Base-by-base conservation (phyloP, 92 coral and sea anemone genomes). In the Siderastrea siderea region DNA sequence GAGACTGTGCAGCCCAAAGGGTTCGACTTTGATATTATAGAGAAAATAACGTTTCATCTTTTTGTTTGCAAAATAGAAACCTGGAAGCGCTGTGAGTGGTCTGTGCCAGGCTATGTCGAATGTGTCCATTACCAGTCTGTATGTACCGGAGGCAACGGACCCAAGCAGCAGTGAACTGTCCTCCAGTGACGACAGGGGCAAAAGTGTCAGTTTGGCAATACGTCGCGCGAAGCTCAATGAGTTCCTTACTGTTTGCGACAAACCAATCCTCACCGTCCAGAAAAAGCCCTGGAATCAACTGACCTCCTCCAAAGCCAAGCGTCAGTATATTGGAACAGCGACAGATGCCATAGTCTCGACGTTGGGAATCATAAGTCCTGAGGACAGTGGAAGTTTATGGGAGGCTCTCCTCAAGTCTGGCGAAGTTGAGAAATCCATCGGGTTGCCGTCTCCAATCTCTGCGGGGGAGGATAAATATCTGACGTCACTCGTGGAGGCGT, bases 111-210 rank as follows among this genome's bases (percentile, higher is more conserved):
- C 79, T 74, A 74, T 74, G 79, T 2, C 26, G 79, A 74, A 74
- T 74, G 79, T 74, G 79, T 74, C 79, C 79, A 74, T 74, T n/a
- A 74, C 79, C 62, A 74, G 79, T 74, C 48, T 74, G 62, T 53
- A 74, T 74, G 59, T 74, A 74, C 79, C 79, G 5, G 79, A 74
- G 79, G 79, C 57, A 51, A 74, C 57, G 52, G 86, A 81, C 57
- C 75, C 86, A 64, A 81, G 86, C 86, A 81, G 86, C 86, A 81
- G 75, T 81, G 86, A 81, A 66, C 63, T 71, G 75, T 81, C 86
- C 61, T 15, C 73, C 66, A 80, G 70, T 51, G 73, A 80, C 49
- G 59, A 80, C 74, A 80, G 50, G n/a, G 77, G 77, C 59, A 72
- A 52, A 72, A 72, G 77, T 72, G 77, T 16, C 7, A 72, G 59